phyloP scores from a whole-genome alignment of 2,888 invertebrate species.

The Scotopteryx bipunctaria region DNA sequence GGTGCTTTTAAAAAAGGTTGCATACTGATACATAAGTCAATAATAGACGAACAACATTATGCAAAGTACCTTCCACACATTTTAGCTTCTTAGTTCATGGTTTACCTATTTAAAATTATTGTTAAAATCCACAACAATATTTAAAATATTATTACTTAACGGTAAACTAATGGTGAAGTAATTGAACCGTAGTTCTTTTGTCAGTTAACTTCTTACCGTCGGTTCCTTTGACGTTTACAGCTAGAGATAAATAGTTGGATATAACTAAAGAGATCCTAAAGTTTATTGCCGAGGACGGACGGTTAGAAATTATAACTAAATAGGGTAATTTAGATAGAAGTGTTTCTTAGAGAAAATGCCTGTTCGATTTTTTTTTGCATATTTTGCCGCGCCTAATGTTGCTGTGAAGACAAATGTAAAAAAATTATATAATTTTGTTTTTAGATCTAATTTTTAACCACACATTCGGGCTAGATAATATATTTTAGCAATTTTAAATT shows the following conservation, averaged over 20 bases:
- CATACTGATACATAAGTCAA: too few relatives aligned
- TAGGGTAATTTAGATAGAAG: constrained; percentile 16
- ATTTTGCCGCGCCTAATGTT: too few relatives aligned
- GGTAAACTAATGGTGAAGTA: constrained; percentile 18
- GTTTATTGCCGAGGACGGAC: constrained; percentile 12
- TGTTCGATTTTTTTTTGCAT: not conserved
- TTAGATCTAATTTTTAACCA: too few relatives aligned
- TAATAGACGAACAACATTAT: too few relatives aligned
- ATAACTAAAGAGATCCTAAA: not conserved
- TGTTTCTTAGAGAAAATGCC: constrained; percentile 8
- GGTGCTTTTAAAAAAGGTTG: too few relatives aligned
- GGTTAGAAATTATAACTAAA: constrained; percentile 16
- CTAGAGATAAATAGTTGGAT: constrained; percentile 2
- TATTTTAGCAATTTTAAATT: not conserved
- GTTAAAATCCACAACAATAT: not conserved
- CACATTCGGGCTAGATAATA: too few relatives aligned
- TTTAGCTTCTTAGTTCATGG: too few relatives aligned
- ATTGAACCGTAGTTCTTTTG: constrained; percentile 26
- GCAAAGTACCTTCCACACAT: too few relatives aligned
- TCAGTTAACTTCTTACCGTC: constrained; percentile 14
- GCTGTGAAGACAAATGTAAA: too few relatives aligned
- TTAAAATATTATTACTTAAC: constrained; percentile 21
- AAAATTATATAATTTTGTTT: too few relatives aligned
- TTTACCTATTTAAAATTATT: not conserved
- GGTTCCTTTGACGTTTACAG: constrained; percentile 13